phyloP scores from a whole-genome alignment of 2,113 vertebrate genomes.

The Aphyosemion australe region DNA sequence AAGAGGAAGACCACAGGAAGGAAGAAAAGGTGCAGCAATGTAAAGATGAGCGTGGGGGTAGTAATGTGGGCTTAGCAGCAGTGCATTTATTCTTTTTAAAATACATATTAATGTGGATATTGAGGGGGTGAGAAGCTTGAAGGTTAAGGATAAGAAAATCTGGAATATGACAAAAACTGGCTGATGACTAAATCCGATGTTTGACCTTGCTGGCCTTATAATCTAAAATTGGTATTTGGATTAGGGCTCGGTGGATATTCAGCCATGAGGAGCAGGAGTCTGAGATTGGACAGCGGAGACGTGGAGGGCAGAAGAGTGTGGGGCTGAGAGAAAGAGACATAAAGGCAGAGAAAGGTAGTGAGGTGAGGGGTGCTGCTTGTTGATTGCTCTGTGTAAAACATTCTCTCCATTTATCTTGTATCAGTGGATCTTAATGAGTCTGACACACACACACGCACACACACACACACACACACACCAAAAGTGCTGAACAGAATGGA shows the following conservation, averaged over 20 bases:
- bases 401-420: slow-evolving; percentile 37
- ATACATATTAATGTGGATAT: background rate
- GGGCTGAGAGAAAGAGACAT: slow-evolving; percentile 1
- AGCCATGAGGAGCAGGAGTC: slow-evolving; percentile 44
- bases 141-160: slow-evolving; percentile 21
- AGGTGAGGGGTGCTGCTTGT: slow-evolving; percentile 24
- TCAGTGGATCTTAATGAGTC: slow-evolving; percentile 44
- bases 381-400: slow-evolving; percentile 24
- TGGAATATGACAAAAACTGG: slow-evolving; percentile 22
- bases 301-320: background rate
- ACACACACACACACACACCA: background rate
- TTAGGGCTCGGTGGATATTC: slow-evolving; percentile 54
- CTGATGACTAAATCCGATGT: slow-evolving; percentile 44
- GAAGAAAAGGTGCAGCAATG: slow-evolving; percentile 1
- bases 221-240: slow-evolving; percentile 50
- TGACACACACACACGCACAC: slow-evolving; percentile 2
- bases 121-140: slow-evolving; percentile 8
- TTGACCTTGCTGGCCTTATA: slow-evolving; percentile 32
- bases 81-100: background rate
- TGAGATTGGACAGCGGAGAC: background rate
- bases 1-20: slow-evolving; percentile 4
- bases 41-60: background rate
- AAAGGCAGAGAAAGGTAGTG: slow-evolving; percentile 9
- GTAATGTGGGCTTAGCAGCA: slow-evolving; percentile 16
- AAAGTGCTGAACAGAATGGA: slow-evolving; percentile 16